phyloP scores from a whole-genome alignment of 2,797 vertebrate species.

The Lacerta bilineata region DNA sequence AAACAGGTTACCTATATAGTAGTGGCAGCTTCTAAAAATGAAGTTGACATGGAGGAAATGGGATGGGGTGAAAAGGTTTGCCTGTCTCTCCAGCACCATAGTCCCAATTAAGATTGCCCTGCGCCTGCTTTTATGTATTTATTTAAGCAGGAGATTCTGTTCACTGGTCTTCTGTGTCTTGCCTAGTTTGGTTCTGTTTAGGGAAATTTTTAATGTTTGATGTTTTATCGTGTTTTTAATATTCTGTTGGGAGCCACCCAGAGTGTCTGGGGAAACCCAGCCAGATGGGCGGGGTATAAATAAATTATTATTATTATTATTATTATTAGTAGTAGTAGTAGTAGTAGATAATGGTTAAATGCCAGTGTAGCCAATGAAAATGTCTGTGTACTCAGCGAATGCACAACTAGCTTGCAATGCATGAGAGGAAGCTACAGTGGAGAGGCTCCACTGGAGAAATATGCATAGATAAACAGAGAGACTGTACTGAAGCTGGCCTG shows the following conservation, averaged over 20 bases:
- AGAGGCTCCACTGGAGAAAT: conserved; percentile 17
- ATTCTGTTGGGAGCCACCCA: too few relatives aligned
- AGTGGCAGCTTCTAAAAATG: neutral
- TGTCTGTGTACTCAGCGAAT: neutral
- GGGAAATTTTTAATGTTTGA: neutral
- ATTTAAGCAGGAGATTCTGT: neutral
- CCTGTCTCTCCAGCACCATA: neutral
- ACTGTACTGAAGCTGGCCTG: conserved; percentile 1
- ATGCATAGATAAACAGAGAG: conserved; percentile 16
- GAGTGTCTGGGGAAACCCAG: too few relatives aligned
- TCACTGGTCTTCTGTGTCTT: neutral
- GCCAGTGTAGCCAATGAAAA: neutral
- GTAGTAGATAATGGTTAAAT: neutral
- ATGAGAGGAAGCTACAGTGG: neutral
- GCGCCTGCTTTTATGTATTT: neutral
- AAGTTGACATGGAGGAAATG: neutral
- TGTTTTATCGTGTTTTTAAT: too few relatives aligned
- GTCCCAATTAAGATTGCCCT: neutral
- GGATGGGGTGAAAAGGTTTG: neutral
- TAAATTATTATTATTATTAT: too few relatives aligned
- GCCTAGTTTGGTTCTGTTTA: neutral
- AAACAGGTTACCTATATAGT: neutral
- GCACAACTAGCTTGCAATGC: neutral
- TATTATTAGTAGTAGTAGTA: too few relatives aligned
- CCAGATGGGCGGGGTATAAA: too few relatives aligned